A percentile compares a stretch with the other conserved stretches of the same genome.
Evolutionary conservation across 2,797 vertebrate genomes (phyloP).

Genomic region (Huso huso): DNA sequence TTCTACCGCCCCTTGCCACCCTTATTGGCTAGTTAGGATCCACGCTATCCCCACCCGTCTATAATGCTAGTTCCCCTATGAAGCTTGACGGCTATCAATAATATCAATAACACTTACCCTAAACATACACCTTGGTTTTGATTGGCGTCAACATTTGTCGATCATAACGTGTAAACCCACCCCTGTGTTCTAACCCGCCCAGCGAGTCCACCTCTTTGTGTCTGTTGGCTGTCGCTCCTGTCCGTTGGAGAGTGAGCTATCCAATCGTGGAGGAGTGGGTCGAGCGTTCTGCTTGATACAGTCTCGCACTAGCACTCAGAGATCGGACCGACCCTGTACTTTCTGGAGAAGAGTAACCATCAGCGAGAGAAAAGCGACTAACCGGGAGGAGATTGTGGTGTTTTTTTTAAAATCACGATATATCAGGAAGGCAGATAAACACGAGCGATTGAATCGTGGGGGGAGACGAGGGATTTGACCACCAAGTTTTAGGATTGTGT

Average conservation of each 20-base stretch:
- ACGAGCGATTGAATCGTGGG: conserved; percentile 40
- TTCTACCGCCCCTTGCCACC: background rate
- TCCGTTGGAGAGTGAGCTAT: conserved; percentile 17
- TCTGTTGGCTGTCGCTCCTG: conserved; percentile 38
- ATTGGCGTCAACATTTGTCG: conserved; percentile 40
- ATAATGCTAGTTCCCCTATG: background rate
- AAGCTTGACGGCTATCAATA: conserved; percentile 6
- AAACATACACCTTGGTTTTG: conserved; percentile 19
- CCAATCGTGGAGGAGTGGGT: conserved; percentile 46
- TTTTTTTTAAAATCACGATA: conserved; percentile 39
- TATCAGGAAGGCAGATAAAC: conserved; percentile 38
- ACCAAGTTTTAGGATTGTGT: conserved; percentile 62
- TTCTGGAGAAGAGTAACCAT: conserved; percentile 50
- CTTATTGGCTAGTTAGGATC: conserved; percentile 4
- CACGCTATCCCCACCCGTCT: conserved; percentile 4
- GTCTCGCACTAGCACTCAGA: conserved; percentile 52
- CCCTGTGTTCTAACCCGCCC: conserved; percentile 23
- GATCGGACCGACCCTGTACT: conserved; percentile 55
- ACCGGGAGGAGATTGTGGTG: conserved; percentile 49
- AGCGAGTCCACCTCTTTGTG: too few relatives aligned
- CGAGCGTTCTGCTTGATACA: conserved; percentile 40
- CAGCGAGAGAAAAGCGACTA: conserved; percentile 34
- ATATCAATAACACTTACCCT: conserved; percentile 23
- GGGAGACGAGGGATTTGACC: conserved; percentile 53
- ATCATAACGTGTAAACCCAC: conserved; percentile 23